phyloP scores from a whole-genome alignment of 2,888 invertebrate genomes.

The Ellobium chinense region DNA sequence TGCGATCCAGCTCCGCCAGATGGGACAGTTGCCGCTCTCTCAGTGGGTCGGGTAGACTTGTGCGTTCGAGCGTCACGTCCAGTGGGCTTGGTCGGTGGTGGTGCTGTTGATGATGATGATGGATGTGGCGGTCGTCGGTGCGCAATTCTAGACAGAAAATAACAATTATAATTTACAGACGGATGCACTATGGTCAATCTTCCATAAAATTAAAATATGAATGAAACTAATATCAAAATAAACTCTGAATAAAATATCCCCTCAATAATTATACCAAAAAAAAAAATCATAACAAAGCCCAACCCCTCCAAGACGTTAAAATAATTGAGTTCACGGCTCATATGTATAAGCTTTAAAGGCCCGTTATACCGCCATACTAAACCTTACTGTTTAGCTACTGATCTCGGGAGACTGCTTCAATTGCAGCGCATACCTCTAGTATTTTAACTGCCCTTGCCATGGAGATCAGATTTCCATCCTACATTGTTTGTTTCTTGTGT shows the following conservation, averaged over 20 bases:
- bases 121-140: constrained; percentile 47
- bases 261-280: too few relatives aligned
- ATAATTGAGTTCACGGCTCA: too few relatives aligned
- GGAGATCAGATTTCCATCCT: too few relatives aligned
- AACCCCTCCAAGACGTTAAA: too few relatives aligned
- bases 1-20: constrained; percentile 42
- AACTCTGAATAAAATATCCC: background rate
- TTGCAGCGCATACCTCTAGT: too few relatives aligned
- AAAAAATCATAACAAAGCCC: too few relatives aligned
- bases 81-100: constrained; percentile 41
- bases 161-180: background rate
- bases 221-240: background rate
- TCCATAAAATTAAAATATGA: background rate
- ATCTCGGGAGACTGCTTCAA: too few relatives aligned
- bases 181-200: background rate
- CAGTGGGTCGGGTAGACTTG: constrained; percentile 42
- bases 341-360: too few relatives aligned
- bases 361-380: too few relatives aligned
- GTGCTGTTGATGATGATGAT: constrained; percentile 38
- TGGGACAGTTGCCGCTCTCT: constrained; percentile 48
- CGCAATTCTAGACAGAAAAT: constrained; percentile 38
- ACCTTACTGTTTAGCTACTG: too few relatives aligned
- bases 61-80: constrained; percentile 35
- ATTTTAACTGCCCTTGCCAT: too few relatives aligned
- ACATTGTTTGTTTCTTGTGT: too few relatives aligned